Evolutionary conservation across 2,113 vertebrate species (phyloP).

Genomic region (Ctenodactylus gundi): DNA sequence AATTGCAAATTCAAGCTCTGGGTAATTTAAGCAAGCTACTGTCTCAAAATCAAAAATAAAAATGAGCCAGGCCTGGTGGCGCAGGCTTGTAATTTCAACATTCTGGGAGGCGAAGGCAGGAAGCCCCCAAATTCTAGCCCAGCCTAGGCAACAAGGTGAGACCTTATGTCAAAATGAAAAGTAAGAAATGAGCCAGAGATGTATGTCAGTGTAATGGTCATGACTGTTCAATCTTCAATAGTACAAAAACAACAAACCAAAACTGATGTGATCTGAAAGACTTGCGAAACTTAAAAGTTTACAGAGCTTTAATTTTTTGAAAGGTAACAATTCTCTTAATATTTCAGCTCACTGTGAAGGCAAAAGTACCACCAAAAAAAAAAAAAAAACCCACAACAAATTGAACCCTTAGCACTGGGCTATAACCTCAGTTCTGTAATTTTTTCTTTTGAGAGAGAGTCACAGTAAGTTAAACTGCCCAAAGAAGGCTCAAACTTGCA

Average conservation of each 20-base stretch:
- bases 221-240: neutral
- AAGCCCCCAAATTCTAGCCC: neutral
- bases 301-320: conserved; percentile 20
- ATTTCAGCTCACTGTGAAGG: too few species aligned
- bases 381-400: too few species aligned
- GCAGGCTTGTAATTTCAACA: neutral
- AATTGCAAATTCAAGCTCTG: neutral
- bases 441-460: too few species aligned
- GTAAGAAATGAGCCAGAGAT: neutral
- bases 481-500: too few species aligned
- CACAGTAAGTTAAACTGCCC: too few species aligned
- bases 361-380: too few species aligned
- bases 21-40: neutral
- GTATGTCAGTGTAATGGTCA: neutral
- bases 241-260: neutral
- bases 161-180: neutral
- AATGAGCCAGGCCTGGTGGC: neutral
- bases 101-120: neutral
- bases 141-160: neutral
- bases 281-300: conserved; percentile 15
- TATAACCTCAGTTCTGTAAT: too few species aligned
- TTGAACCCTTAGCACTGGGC: too few species aligned
- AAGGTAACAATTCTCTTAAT: conserved; percentile 47
- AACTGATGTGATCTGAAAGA: neutral
- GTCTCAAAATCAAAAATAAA: neutral